phyloP scores from a whole-genome alignment of 2,797 vertebrate genomes.

The Ptychobarbus kaznakovi region DNA sequence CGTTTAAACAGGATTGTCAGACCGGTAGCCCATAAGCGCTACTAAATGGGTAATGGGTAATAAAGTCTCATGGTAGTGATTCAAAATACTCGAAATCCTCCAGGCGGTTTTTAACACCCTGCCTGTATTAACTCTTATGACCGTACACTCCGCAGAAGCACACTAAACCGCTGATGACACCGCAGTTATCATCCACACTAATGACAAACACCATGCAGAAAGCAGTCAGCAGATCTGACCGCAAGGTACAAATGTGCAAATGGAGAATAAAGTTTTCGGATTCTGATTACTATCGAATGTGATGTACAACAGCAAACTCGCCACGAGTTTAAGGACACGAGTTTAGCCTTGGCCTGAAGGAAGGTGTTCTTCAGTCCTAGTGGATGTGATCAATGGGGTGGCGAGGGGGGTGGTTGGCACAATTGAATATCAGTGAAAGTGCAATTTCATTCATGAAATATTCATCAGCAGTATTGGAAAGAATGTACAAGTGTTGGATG shows the following conservation, averaged over 20 bases:
- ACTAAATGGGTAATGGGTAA: slow-evolving; percentile 32
- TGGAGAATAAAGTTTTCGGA: background rate
- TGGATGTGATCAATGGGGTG: slow-evolving; percentile 64
- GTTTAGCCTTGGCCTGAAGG: slow-evolving; percentile 18
- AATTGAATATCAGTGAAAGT: slow-evolving; percentile 67
- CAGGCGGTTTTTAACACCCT: slow-evolving; percentile 29
- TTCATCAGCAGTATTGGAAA: slow-evolving; percentile 68
- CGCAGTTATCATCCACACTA: slow-evolving; percentile 23
- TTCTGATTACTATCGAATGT: background rate
- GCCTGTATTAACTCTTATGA: slow-evolving; percentile 32
- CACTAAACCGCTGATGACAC: slow-evolving; percentile 1
- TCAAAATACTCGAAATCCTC: slow-evolving; percentile 9
- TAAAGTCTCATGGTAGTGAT: slow-evolving; percentile 33
- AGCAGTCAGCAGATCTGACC: slow-evolving; percentile 11
- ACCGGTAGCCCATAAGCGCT: slow-evolving; percentile 16
- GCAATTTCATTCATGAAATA: slow-evolving; percentile 77
- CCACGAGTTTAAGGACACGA: background rate
- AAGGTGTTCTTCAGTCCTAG: slow-evolving; percentile 57
- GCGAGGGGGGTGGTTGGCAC: slow-evolving; percentile 52
- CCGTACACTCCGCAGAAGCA: background rate
- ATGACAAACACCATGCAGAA: background rate
- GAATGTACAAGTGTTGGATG: slow-evolving; percentile 69
- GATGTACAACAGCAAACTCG: background rate
- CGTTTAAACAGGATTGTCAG: slow-evolving; percentile 1
- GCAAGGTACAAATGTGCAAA: slow-evolving; percentile 22